phyloP scores from a whole-genome alignment of 2,113 vertebrate genomes.

The Poecilia latipinna region DNA sequence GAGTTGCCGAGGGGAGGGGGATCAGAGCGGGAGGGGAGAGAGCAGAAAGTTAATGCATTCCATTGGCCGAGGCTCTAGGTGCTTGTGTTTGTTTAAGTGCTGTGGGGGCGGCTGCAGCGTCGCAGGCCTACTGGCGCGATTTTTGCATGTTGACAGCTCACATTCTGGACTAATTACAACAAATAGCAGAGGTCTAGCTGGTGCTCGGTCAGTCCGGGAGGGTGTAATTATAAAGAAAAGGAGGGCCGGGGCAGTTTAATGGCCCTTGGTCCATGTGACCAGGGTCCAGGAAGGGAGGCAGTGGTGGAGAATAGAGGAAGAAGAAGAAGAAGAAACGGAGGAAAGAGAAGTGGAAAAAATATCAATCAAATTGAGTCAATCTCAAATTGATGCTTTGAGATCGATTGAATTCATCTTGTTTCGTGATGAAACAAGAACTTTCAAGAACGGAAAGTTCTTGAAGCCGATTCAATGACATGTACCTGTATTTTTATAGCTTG shows the following conservation, averaged over 20 bases:
- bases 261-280: constrained; percentile 62
- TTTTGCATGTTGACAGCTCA: constrained; percentile 80
- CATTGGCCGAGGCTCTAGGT: constrained; percentile 70
- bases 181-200: constrained; percentile 76
- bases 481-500: too few relatives aligned
- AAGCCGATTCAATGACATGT: too few relatives aligned
- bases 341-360: too few relatives aligned
- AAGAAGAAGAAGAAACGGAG: background rate
- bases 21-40: constrained; percentile 71
- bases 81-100: constrained; percentile 63
- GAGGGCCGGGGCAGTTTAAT: constrained; percentile 60
- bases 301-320: constrained; percentile 14
- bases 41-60: constrained; percentile 71
- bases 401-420: too few relatives aligned
- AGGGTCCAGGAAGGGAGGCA: constrained; percentile 47
- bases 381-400: too few relatives aligned
- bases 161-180: constrained; percentile 82
- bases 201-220: constrained; percentile 75
- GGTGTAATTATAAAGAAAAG: constrained; percentile 79
- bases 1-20: constrained; percentile 80
- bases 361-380: too few relatives aligned
- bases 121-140: constrained; percentile 59
- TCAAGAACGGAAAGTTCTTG: too few relatives aligned
- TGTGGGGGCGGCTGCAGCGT: constrained; percentile 50
- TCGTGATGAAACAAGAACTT: too few relatives aligned